phyloP scores from a whole-genome alignment of 2,888 invertebrate genomes.

The Pasiphila rectangulata region DNA sequence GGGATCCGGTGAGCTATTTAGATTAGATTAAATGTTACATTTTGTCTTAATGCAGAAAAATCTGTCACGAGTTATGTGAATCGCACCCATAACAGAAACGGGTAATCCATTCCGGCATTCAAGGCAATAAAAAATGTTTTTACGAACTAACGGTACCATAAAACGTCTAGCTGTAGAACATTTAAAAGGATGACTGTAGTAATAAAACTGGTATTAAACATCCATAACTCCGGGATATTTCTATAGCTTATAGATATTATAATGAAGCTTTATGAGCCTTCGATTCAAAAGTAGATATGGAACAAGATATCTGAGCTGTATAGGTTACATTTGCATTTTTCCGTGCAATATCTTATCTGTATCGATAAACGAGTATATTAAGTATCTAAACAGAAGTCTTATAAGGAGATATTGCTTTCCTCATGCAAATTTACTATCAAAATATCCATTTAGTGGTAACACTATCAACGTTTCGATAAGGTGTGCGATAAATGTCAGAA shows the following conservation, averaged over 20 bases:
- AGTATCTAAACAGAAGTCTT: background rate
- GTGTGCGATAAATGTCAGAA: conserved; percentile 26
- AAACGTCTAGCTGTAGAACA: background rate
- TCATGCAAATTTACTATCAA: conserved; percentile 15
- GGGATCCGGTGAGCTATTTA: too few species aligned
- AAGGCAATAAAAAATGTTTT: background rate
- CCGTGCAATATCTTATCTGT: conserved; percentile 9
- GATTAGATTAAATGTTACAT: too few species aligned
- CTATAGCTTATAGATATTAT: conserved; percentile 14
- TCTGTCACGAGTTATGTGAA: too few species aligned
- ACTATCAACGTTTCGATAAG: conserved; percentile 25
- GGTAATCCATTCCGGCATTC: background rate
- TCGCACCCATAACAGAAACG: background rate
- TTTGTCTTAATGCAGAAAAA: too few species aligned
- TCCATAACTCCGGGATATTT: conserved; percentile 23
- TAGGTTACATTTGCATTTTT: conserved; percentile 19
- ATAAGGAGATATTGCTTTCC: conserved; percentile 13
- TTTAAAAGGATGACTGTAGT: conserved; percentile 23
- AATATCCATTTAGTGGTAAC: conserved; percentile 21
- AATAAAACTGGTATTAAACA: conserved; percentile 22
- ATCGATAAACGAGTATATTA: background rate
- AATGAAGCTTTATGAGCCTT: conserved; percentile 11
- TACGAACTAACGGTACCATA: background rate
- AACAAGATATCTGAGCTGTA: conserved; percentile 4
- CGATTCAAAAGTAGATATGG: conserved; percentile 5